phyloP scores from a whole-genome alignment of 1,140 invertebrate genomes.

The Megalopta genalis region DNA sequence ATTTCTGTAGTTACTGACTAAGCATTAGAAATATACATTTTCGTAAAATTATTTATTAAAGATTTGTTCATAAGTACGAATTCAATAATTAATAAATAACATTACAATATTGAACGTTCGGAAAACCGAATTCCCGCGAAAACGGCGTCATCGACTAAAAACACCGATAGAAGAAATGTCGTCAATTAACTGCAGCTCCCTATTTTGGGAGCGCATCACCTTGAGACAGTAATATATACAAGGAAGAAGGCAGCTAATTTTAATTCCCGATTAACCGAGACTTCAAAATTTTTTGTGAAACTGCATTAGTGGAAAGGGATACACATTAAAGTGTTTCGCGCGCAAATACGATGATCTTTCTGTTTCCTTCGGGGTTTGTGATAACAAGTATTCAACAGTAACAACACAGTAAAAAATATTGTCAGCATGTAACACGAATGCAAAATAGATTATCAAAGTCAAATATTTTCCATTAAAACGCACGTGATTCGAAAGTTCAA shows the following conservation, averaged over 20 bases:
- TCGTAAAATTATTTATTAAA: background rate
- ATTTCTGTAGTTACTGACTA: background rate
- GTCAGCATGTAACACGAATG: background rate
- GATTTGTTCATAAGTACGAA: background rate
- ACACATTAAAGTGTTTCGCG: conserved; percentile 8
- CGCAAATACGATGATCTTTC: background rate
- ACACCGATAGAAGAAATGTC: background rate
- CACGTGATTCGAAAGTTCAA: conserved; percentile 8
- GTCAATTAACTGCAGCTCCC: conserved; percentile 34
- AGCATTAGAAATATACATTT: background rate
- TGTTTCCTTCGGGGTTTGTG: background rate
- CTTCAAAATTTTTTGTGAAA: conserved; percentile 57
- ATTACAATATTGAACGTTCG: background rate
- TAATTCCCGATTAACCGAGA: conserved; percentile 58
- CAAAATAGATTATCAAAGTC: background rate
- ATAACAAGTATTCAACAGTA: background rate
- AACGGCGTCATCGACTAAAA: background rate
- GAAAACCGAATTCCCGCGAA: background rate
- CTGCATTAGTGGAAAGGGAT: conserved; percentile 50
- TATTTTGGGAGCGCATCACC: conserved; percentile 69
- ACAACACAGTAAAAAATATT: background rate
- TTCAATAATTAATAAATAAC: background rate
- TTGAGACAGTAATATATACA: conserved; percentile 56
- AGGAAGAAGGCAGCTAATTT: conserved; percentile 46
- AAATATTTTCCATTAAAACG: background rate